Base-by-base conservation (phyloP, 2,113 vertebrate genomes). In the Budorcas taxicolor region DNA sequence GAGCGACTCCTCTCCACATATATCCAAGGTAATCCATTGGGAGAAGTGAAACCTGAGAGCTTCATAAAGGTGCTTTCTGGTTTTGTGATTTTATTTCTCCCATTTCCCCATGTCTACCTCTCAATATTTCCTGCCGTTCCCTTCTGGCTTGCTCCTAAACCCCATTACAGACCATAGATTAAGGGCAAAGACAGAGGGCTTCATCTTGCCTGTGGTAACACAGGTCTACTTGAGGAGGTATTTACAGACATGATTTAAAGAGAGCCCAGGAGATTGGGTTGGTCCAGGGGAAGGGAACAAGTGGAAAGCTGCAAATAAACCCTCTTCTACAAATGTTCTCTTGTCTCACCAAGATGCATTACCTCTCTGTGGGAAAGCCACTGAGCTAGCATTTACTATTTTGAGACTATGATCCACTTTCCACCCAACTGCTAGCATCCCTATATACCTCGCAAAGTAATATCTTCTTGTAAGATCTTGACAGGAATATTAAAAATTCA, bases 401-500 rank as follows among this genome's bases (percentile, higher is more conserved):
- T 97, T 89, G 62, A 96, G 91, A 96, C 97, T 92, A 97, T 93
- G 83, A 94, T 97, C 89, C 45, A 95, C 87, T 97, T 91, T 62
- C 45, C 57, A 95, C 50, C 57, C 88, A 87, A 96, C 53, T 80
- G 84, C 80, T 81, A 58, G 78, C 67, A 80, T 84, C 71, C 33
- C 87, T 95, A 94, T 15, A 71, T 78, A 90, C 78, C 71, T 95
- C 12, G 4, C 62, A 76, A 95, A 97, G 78, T 97, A 96, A 97
- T 95, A 95, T 91, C 71, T 96, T 94, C 89, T 96, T 90, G 27
- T 95, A 98, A 97, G 57, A 93, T 96, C 85, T 90, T 97, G 95
- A 98, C 91, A 92, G 82, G 57, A 91, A 83, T 93, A 96, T 97
- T 98, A 97, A 98, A 97, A 97, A 97, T 97, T 97, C 52, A 98